Evolutionary conservation across 2,888 invertebrate species (phyloP), one percentile per base, ranked within the genome.

Genomic region (Apamea crenata): DNA sequence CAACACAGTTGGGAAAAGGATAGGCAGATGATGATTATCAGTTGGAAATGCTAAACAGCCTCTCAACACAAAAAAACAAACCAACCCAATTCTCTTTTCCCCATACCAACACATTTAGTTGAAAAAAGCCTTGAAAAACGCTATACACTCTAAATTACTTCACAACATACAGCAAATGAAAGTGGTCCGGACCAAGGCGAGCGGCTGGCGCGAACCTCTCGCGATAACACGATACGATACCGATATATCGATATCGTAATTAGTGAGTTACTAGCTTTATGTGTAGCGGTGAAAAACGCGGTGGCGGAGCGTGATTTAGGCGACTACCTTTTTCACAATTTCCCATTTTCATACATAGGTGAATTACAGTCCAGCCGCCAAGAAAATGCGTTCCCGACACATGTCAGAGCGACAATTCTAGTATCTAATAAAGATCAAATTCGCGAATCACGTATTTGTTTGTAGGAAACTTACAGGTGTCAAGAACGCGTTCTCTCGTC

Each of bases 181-280:
- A 88, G 90, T 84, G 75, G 78, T 80, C 50, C 44, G 12, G 12
- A 80, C 69, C 88, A 88, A 88, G 88, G 88, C 83, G 32, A 88
- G 68, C 88, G 53, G 68, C 86, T 65, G 61, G 78, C 63, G 80
- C 80, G 65, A 63, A 76, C 77, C 77, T 82, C 70, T 76, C 71
- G 69, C 70, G 87, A 76, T 81, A 81, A 84, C 71, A 68, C 65
- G 86, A 81, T 82, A 82, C 80, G 12, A 61, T 40, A 50, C 61
- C 74, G 74, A 83, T 78, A 78, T 77, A 77, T 82, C 63, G 78
- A 80, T 86, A 82, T 82, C 80, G 63, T 83, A 86, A 88, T 86
- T 88, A 83, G 82, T 78, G 59, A 65, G 63, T 47, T 76, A 77
- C 69, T 53, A 71, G 70, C 47, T 53, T 59, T 77, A 69, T 69